Evolutionary conservation across 2,113 vertebrate genomes (phyloP).

Genomic region (Xiphophorus hellerii): DNA sequence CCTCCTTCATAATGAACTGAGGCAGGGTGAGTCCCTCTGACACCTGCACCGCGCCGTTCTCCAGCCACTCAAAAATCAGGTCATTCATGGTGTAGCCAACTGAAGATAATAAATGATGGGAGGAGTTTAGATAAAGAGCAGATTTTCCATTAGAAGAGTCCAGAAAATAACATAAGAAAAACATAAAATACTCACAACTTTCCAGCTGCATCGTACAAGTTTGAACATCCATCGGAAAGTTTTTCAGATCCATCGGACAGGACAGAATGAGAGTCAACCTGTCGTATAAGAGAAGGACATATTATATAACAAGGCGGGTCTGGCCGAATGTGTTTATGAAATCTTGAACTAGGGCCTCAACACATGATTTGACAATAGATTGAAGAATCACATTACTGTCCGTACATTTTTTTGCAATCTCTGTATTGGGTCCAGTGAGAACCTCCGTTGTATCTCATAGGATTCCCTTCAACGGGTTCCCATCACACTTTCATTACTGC

Average conservation of each 20-base stretch:
- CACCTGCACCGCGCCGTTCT: constrained; percentile 92
- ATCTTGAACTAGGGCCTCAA: background rate
- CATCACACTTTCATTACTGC: constrained; percentile 78
- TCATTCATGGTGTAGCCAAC: constrained; percentile 99
- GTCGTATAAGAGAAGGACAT: background rate
- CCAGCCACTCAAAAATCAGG: constrained; percentile 97
- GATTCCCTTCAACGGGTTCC: constrained; percentile 74
- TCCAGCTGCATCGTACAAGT: constrained; percentile 98
- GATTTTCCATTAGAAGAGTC: background rate
- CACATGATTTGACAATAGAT: constrained; percentile 17
- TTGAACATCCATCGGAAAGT: constrained; percentile 99
- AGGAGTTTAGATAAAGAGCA: background rate
- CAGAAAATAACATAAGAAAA: background rate
- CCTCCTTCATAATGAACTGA: constrained; percentile 96
- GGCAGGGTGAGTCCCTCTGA: constrained; percentile 95
- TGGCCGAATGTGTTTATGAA: constrained; percentile 15
- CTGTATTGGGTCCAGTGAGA: constrained; percentile 20
- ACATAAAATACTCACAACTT: constrained; percentile 86
- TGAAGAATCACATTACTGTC: constrained; percentile 40
- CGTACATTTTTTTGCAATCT: constrained; percentile 12
- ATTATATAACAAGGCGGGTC: background rate
- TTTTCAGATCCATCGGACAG: constrained; percentile 99
- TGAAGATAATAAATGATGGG: constrained; percentile 49
- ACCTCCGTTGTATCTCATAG: constrained; percentile 48
- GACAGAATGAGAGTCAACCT: constrained; percentile 97